phyloP scores from a whole-genome alignment of 2,113 vertebrate species.

The Callipepla squamata region DNA sequence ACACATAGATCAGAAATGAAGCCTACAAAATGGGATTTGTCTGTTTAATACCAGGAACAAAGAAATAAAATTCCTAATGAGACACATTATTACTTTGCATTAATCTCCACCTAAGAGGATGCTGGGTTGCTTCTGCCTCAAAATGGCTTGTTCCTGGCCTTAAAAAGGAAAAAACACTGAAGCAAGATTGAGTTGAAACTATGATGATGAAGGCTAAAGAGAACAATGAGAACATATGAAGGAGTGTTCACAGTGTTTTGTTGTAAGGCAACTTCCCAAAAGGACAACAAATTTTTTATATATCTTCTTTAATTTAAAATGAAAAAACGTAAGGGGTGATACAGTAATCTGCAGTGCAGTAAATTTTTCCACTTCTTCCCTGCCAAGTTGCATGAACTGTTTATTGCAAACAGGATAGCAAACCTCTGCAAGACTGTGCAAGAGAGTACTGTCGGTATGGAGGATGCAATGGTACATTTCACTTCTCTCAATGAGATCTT shows the following conservation, averaged over 20 bases:
- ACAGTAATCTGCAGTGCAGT: background rate
- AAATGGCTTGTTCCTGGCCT: background rate
- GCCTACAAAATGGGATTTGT: background rate
- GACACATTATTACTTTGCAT: background rate
- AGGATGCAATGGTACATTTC: background rate
- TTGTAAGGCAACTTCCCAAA: background rate
- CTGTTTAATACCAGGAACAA: background rate
- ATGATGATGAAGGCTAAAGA: background rate
- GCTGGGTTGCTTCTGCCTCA: background rate
- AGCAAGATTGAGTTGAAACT: background rate
- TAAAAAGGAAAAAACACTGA: background rate
- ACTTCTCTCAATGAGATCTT: background rate
- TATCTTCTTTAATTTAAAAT: background rate
- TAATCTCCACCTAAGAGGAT: background rate
- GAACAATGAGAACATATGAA: background rate
- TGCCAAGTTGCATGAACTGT: background rate
- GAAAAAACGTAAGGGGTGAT: background rate
- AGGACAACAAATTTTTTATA: background rate
- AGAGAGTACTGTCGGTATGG: background rate
- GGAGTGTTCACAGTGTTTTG: background rate
- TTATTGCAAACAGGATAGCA: background rate
- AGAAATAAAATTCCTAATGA: background rate
- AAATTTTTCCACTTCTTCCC: background rate
- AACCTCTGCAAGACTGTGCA: background rate
- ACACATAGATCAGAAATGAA: background rate